Evolutionary conservation across 2,888 invertebrate genomes (phyloP).

Genomic region (Encarsia formosa): DNA sequence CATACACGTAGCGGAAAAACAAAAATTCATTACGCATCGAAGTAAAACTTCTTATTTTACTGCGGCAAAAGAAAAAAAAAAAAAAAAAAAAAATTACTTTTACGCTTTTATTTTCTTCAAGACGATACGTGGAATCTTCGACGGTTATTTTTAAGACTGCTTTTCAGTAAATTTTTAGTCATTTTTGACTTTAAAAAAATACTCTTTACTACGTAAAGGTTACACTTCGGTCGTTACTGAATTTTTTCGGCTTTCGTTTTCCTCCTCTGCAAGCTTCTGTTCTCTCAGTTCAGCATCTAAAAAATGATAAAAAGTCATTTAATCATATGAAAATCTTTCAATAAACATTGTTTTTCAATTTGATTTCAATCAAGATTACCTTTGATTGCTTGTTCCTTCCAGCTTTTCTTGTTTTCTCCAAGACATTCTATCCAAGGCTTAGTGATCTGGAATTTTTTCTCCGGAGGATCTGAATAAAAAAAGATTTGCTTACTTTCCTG

Average conservation of each 20-base stretch:
- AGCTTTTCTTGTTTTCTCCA: constrained; percentile 73
- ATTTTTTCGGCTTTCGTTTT: constrained; percentile 26
- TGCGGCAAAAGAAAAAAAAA: too few species aligned
- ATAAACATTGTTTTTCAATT: not conserved
- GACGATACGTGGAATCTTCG: not conserved
- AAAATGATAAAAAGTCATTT: not conserved
- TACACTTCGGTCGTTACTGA: constrained; percentile 31
- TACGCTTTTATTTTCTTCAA: not conserved
- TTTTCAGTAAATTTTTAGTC: constrained; percentile 13
- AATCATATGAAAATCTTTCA: too few species aligned
- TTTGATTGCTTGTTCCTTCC: constrained; percentile 77
- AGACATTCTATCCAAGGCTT: constrained; percentile 80
- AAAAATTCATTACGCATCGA: too few species aligned
- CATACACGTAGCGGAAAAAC: too few species aligned
- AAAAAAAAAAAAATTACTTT: too few species aligned
- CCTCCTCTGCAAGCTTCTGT: constrained; percentile 46
- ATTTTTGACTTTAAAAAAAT: constrained; percentile 11
- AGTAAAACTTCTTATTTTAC: too few species aligned
- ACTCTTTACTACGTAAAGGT: constrained; percentile 21
- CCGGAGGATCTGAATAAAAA: constrained; percentile 20
- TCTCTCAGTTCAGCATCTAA: constrained; percentile 59
- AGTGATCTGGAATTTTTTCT: constrained; percentile 60
- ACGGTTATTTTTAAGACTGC: constrained; percentile 17
- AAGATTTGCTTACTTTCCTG: too few species aligned
- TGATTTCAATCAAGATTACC: constrained; percentile 52